Conservation (phyloP, 2,113 vertebrate species). For the Ramphastos sulfuratus region DNA sequence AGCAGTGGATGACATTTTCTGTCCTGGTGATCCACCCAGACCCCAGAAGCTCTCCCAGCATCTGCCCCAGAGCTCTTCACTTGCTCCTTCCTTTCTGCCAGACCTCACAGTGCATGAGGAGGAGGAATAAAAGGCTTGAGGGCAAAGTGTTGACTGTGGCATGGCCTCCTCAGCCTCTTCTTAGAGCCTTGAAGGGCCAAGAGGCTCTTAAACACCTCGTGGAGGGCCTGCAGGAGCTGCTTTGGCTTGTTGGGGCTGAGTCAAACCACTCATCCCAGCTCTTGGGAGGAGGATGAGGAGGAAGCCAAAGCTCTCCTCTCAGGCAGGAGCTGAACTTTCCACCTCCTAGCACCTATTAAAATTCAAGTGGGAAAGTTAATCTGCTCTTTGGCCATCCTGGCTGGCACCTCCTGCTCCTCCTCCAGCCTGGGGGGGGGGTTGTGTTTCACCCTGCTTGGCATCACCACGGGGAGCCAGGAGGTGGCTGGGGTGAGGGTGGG, state of each 20-base stretch:
- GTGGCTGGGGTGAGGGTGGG: too few relatives aligned
- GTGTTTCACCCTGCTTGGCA: not conserved
- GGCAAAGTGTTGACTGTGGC: too few relatives aligned
- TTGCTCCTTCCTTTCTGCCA: not conserved
- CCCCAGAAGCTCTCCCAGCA: not conserved
- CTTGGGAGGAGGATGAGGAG: not conserved
- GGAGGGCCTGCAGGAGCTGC: not conserved
- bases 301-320: not conserved
- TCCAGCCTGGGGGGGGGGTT: accelerated
- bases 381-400: not conserved
- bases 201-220: not conserved
- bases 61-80: not conserved
- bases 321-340: not conserved
- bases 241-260: not conserved
- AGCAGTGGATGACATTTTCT: not conserved
- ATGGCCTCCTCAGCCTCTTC: not conserved
- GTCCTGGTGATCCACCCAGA: too few relatives aligned
- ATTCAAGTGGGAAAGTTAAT: not conserved
- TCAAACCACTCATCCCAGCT: not conserved
- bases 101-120: not conserved
- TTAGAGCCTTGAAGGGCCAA: not conserved
- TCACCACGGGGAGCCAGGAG: too few relatives aligned
- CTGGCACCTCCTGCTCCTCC: not conserved
- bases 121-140: not conserved
- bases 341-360: not conserved